A percentile compares a stretch with the other conserved stretches of the same genome.
These are phyloP conservation scores for Holotrichia oblita DNA, from an alignment of 1,140 invertebrate species.

Conservation along the genomic window DNA sequence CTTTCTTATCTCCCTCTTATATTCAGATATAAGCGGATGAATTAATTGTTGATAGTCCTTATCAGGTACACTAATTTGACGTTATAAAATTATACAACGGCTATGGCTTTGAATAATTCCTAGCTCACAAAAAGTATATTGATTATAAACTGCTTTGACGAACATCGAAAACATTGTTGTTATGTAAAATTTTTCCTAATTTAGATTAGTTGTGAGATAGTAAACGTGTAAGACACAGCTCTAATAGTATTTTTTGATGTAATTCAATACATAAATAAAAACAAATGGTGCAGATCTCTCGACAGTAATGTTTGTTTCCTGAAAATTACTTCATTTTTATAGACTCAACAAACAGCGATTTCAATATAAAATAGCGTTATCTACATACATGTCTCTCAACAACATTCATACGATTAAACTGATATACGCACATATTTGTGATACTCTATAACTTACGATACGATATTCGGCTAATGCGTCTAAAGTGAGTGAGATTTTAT, in stretches of 20 bases:
- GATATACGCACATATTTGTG: no score
- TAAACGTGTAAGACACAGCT: background rate
- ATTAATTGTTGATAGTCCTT: conserved; percentile 1
- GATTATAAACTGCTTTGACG: background rate
- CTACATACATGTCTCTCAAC: no score
- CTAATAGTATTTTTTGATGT: background rate
- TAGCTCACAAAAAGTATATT: background rate
- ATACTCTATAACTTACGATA: no score
- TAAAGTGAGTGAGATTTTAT: no score
- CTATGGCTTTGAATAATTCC: background rate
- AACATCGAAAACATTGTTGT: conserved; percentile 5
- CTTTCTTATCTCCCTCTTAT: background rate
- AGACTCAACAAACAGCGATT: no score
- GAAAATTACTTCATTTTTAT: conserved; percentile 3
- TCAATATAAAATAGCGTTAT: no score
- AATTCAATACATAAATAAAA: background rate
- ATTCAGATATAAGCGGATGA: background rate
- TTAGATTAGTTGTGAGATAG: background rate
- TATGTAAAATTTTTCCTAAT: conserved; percentile 9
- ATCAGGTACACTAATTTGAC: conserved; percentile 13
- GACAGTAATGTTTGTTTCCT: background rate
- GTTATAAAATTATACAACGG: background rate
- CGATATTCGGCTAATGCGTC: no score
- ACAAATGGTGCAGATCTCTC: background rate
- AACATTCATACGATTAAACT: no score